Conservation (phyloP, 2,113 vertebrate species). For the Pangasianodon hypophthalmus region DNA sequence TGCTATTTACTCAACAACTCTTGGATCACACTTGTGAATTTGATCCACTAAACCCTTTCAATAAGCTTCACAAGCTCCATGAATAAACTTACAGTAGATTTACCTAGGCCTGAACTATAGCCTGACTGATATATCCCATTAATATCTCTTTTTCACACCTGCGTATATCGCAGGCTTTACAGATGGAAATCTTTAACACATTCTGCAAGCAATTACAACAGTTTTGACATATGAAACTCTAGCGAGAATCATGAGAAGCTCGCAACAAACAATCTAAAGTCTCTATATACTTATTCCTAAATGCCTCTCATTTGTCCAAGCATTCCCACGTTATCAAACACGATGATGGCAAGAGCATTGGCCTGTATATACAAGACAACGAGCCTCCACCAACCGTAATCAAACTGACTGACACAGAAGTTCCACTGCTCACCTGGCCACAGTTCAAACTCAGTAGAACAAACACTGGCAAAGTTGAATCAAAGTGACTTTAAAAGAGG, state of each 20-base stretch:
- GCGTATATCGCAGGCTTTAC: background rate
- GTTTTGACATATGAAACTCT: background rate
- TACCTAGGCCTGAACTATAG: background rate
- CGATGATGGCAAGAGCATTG: background rate
- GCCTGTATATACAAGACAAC: constrained; percentile 19
- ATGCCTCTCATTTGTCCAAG: background rate
- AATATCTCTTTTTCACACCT: constrained; percentile 4
- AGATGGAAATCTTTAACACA: background rate
- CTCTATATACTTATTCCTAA: background rate
- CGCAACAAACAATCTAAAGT: background rate
- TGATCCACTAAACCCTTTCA: constrained; percentile 7
- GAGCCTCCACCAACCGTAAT: background rate
- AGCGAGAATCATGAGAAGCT: background rate
- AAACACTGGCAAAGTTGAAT: background rate
- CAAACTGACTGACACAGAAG: constrained; percentile 22
- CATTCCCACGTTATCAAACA: constrained; percentile 7
- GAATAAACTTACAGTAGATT: background rate
- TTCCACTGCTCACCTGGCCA: constrained; percentile 11
- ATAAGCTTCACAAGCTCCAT: background rate
- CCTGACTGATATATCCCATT: background rate
- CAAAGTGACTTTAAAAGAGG: constrained; percentile 15
- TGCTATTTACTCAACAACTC: constrained; percentile 21
- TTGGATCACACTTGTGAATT: background rate
- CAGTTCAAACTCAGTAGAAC: constrained; percentile 12
- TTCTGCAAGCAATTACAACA: background rate